These are phyloP conservation scores for Aphrocallistes beatrix DNA, from an alignment of 37 sponge, comb jelly and placozoan genomes.

Conservation along the genomic window DNA sequence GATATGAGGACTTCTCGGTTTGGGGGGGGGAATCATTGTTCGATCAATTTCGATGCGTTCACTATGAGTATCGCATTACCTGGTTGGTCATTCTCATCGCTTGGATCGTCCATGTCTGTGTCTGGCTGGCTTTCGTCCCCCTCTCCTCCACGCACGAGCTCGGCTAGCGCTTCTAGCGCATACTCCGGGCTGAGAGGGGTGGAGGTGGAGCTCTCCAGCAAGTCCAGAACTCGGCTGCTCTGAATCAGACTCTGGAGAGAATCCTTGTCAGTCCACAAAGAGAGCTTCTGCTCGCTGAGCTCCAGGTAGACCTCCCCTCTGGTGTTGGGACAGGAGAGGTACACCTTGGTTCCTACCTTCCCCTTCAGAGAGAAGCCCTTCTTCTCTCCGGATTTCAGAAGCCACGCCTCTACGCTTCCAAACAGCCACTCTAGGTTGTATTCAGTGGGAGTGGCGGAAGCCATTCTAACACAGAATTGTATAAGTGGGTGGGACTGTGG, in stretches of 20 bases:
- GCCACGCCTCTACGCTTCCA: neutral
- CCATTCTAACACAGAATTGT: too few relatives aligned
- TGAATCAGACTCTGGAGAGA: neutral
- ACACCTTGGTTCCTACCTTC: neutral
- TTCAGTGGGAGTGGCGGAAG: neutral
- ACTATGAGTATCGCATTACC: neutral
- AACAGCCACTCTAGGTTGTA: neutral
- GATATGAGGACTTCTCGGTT: too few relatives aligned
- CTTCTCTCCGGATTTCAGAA: neutral
- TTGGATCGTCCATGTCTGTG: neutral
- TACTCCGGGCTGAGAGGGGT: neutral
- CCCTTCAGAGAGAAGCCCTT: neutral
- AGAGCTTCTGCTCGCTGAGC: neutral
- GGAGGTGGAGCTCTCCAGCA: neutral
- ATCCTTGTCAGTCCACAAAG: neutral
- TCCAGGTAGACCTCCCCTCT: neutral
- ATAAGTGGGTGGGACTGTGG: too few relatives aligned
- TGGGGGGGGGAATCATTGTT: too few relatives aligned
- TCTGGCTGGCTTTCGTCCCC: neutral
- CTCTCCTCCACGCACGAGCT: neutral
- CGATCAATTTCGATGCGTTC: too few relatives aligned
- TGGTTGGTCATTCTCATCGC: neutral
- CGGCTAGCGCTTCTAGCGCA: neutral
- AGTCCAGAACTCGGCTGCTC: neutral
- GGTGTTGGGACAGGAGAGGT: neutral